Evolutionary conservation across 2,888 invertebrate genomes (phyloP).

Genomic region (Rhyacophila evoluta): DNA sequence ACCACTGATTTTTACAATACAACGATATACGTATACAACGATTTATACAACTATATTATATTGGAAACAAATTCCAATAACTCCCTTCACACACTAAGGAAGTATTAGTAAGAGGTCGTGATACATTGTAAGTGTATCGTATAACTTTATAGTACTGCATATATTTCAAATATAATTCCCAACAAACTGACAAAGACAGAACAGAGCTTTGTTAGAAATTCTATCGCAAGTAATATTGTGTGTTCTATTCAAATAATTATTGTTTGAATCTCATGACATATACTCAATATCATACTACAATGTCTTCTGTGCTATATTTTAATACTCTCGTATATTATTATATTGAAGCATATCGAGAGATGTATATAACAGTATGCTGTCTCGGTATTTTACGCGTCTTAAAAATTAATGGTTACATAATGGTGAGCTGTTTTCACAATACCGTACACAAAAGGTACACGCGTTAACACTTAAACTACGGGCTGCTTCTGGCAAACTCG

Average conservation of each 20-base stretch:
- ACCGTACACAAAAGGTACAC: too few relatives aligned
- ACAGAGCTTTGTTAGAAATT: constrained; percentile 18
- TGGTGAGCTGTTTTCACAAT: too few relatives aligned
- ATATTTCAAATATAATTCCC: not conserved
- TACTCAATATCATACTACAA: not conserved
- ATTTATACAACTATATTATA: not conserved
- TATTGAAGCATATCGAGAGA: too few relatives aligned
- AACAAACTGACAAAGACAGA: constrained; percentile 19
- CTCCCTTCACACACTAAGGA: not conserved
- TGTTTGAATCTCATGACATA: not conserved
- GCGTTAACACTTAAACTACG: too few relatives aligned
- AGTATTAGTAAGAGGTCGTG: not conserved
- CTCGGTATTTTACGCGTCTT: too few relatives aligned
- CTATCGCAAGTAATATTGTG: not conserved
- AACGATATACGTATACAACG: not conserved
- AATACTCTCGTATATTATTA: too few relatives aligned
- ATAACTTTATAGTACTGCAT: not conserved
- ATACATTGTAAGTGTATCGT: not conserved
- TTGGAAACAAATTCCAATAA: not conserved
- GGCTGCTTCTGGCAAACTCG: too few relatives aligned
- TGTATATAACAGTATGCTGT: too few relatives aligned
- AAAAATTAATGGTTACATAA: too few relatives aligned
- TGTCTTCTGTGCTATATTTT: not conserved
- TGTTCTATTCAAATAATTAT: constrained; percentile 3
- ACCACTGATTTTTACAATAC: not conserved